Percentiles rank a stretch among this genome's conserved stretches.
Conservation (phyloP, 64 coral and sea anemone species). For the Astreopora myriophthalma region DNA sequence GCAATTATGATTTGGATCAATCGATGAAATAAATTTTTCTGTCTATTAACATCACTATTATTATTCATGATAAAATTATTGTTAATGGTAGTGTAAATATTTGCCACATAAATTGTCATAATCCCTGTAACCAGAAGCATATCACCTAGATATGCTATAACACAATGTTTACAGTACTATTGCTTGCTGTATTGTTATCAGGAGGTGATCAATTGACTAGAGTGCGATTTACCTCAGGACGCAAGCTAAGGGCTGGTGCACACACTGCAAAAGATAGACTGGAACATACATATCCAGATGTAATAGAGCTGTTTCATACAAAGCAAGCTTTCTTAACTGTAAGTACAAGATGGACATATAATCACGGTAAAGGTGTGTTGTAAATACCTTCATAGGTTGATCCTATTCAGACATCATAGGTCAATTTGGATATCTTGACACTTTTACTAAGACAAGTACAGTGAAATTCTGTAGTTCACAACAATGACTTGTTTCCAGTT, state of each 20-base stretch:
- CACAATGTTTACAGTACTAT: no score
- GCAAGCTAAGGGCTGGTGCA: neutral
- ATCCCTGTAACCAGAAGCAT: no score
- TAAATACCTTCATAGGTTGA: no score
- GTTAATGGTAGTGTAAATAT: no score
- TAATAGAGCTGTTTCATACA: neutral
- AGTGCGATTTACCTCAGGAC: neutral
- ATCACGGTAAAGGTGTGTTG: no score
- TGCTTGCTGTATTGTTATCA: no score
- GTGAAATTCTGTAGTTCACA: neutral
- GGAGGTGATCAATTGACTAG: neutral
- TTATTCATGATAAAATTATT: no score
- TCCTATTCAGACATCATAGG: neutral
- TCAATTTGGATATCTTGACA: neutral
- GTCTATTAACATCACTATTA: no score
- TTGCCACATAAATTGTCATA: no score
- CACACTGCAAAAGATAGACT: neutral
- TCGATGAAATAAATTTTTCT: no score
- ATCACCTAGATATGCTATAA: no score
- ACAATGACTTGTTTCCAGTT: neutral
- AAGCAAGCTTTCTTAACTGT: neutral
- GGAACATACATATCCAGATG: neutral
- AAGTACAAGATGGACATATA: neutral
- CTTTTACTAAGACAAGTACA: neutral
- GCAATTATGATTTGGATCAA: no score